Evolutionary conservation across 2,888 invertebrate species (phyloP), one percentile per base, ranked within the genome.

Genomic region (Ormyrus nitidulus): DNA sequence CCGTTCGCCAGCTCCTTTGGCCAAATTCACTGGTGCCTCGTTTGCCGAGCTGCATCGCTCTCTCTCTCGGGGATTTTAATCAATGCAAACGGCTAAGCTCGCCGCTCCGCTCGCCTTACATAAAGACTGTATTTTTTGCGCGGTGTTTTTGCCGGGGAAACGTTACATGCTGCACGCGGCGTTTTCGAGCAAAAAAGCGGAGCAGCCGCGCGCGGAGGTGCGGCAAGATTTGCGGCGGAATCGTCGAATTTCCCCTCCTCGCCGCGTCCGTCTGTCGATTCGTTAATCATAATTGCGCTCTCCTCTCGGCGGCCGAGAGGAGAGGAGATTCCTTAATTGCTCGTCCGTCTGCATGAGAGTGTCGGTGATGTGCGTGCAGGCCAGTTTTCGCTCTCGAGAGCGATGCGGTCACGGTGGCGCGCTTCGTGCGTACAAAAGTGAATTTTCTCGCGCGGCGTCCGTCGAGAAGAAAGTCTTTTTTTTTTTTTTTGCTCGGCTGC

Each of bases 281-380:
- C 86, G 86, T 85, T 89, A 89, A 89, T 89, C 89, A 87, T 89
- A 89, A 89, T 89, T 89, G 88, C 86, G 59, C 84, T 84, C 53
- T 10, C 48, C 46, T 19, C 53, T 7, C 48, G 34, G 76, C 85
- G 88, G 88, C 88, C 87, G 84, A 85, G 89, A 89, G 89, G 89
- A 88, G 87, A 88, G 83, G 88, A 85, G 89, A 89, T 88, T 88
- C 85, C 88, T 88, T 88, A 89, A 89, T 89, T 89, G 88, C 34
- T 34, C 88, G 82, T 83, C 34, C 82, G 86, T 84, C 85, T 84
- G 85, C 79, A 56, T 53, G 11, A 10, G 34, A 34, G 34, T 34
- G 34, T 19, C 19, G 19, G 2, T 2, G 34, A 1, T 59, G 11
- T 34, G 6, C 34, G 19, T 59, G 59, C 8, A 13, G 46, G 8